Evolutionary conservation across 2,113 vertebrate genomes (phyloP).

Genomic region (Lucifuga dentata): DNA sequence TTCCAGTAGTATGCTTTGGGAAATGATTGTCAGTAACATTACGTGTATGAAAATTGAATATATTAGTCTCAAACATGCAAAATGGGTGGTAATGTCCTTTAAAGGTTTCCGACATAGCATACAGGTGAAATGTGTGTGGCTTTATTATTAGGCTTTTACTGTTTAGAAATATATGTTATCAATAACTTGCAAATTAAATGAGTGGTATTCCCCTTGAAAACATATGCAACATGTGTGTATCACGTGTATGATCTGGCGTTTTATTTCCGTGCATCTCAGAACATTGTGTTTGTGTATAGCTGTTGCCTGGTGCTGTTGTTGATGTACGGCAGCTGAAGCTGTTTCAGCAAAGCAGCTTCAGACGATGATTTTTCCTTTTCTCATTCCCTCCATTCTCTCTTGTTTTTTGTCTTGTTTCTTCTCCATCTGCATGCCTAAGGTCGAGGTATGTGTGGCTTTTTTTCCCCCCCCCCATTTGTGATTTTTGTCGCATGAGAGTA

Average conservation of each 20-base stretch:
- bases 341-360: slow-evolving; percentile 27
- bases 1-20: too few species aligned
- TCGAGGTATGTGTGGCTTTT: slow-evolving; percentile 81
- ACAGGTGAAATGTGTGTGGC: too few species aligned
- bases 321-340: slow-evolving; percentile 6
- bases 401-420: slow-evolving; percentile 53
- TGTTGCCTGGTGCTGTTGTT: slow-evolving; percentile 11
- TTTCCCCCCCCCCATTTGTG: slow-evolving; percentile 42
- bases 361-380: slow-evolving; percentile 48
- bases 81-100: too few species aligned
- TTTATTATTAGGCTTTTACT: too few species aligned
- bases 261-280: slow-evolving; percentile 6
- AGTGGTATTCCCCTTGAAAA: slow-evolving; percentile 37
- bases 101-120: too few species aligned
- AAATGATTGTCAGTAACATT: too few species aligned
- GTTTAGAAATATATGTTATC: too few species aligned
- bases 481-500: not conserved
- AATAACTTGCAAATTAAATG: too few species aligned
- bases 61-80: too few species aligned
- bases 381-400: slow-evolving; percentile 72
- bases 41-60: too few species aligned
- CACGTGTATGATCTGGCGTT: not conserved
- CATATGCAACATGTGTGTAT: not conserved
- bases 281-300: not conserved
- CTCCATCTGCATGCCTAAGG: slow-evolving; percentile 81